Percentiles rank a stretch among this genome's conserved stretches.
Evolutionary conservation across 2,113 vertebrate genomes (phyloP).

Genomic region (Leucoraja erinaceus): DNA sequence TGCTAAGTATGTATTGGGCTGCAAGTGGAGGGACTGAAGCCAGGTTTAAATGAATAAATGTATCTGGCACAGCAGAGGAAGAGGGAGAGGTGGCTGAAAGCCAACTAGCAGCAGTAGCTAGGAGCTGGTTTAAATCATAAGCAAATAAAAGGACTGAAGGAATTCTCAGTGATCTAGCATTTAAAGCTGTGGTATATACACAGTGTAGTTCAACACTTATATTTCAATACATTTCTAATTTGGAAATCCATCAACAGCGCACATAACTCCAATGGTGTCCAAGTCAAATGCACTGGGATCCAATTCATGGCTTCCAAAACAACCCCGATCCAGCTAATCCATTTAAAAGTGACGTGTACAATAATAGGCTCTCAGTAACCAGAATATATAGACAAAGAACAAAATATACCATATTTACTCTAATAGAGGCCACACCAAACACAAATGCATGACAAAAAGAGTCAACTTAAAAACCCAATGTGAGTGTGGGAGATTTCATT

Average conservation of each 20-base stretch:
- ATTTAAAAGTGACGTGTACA: background rate
- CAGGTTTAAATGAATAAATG: constrained; percentile 22
- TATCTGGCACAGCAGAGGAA: background rate
- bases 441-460: background rate
- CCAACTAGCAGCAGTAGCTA: constrained; percentile 1
- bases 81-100: constrained; percentile 2
- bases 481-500: background rate
- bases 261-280: background rate
- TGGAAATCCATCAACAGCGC: background rate
- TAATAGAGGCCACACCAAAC: background rate
- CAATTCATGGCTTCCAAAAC: background rate
- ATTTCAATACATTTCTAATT: constrained; percentile 4
- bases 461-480: background rate
- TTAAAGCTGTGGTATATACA: constrained; percentile 28
- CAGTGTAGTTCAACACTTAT: background rate
- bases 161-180: constrained; percentile 10
- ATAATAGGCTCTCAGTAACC: background rate
- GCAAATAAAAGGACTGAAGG: constrained; percentile 19
- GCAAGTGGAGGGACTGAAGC: background rate
- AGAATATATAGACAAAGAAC: constrained; percentile 1
- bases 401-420: constrained; percentile 12
- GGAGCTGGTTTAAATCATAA: constrained; percentile 27
- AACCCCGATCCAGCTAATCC: background rate
- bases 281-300: background rate
- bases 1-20: background rate